Evolutionary conservation across 2,888 invertebrate genomes (phyloP), one percentile per base, ranked within the genome.

Genomic region (Panzeria rudis): DNA sequence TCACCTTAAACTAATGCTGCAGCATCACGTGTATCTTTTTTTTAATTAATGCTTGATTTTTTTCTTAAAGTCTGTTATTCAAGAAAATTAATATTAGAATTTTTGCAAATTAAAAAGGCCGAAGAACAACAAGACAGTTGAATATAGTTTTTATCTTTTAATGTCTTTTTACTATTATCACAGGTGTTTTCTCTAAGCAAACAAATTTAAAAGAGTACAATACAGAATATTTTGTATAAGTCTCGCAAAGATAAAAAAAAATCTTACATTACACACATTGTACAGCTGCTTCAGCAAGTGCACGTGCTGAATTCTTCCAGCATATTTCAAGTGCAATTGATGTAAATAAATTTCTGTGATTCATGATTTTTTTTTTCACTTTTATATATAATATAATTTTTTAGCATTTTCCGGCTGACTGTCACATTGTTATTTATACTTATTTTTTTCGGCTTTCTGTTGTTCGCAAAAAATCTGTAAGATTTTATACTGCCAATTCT

Each of bases 401-500:
- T 29, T 29, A 29, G 3, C 29, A 29, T 29, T 29, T 29, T 29
- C 29, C 29, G 29, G 29, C 29, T 44, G 32, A 29, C n/a, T 64
- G 9, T 25, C 8, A 7, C 23, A 8, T 62, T 41, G 13, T 15
- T 62, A 23, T 25, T 44, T 64, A 29, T 32, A 25, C n/a, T n/a
- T 38, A 23, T 44, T 44, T 64, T 44, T 44, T 23, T 23, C 9
- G 3, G 4, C n/a, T 62, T 62, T 38, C 41, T 64, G 38, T 23
- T 41, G 38, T 41, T 1, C 0, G 3, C 20, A n/a, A 20, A 38
- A 61, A 20, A 35, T 9, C 35, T 13, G 8, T 3, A 62, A 6
- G 52, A 52, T 52, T 23, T 44, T 44, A 44, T 44, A n/a, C 5
- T 44, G 64, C n/a, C 41, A 64, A 44, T 64, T 64, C 35, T 64